Evolutionary conservation across 2,113 vertebrate genomes (phyloP).

Genomic region (Thermophis baileyi): DNA sequence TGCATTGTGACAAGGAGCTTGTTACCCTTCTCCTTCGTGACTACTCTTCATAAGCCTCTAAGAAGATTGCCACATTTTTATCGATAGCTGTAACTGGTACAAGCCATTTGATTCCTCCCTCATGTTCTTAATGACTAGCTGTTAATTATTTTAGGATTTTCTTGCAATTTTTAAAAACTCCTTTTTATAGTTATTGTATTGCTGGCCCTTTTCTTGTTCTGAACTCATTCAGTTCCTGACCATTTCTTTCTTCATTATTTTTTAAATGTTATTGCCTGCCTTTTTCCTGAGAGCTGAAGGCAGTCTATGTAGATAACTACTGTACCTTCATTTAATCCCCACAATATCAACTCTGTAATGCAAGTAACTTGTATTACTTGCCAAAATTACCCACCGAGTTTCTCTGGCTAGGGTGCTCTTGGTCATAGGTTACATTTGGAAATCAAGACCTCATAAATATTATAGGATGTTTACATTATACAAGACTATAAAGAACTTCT

Average conservation of each 20-base stretch:
- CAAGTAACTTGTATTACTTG: not conserved
- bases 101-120: not conserved
- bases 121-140: not conserved
- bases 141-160: not conserved
- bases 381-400: not conserved
- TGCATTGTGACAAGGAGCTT: not conserved
- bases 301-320: not conserved
- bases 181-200: not conserved
- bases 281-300: not conserved
- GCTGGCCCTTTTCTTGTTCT: not conserved
- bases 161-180: not conserved
- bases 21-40: not conserved
- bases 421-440: not conserved
- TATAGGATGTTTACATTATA: not conserved
- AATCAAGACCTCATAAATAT: not conserved
- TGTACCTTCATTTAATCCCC: not conserved
- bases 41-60: not conserved
- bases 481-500: not conserved
- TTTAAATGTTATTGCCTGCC: not conserved
- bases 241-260: not conserved
- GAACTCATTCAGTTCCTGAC: not conserved
- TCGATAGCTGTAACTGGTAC: not conserved
- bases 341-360: not conserved
- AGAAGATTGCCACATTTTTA: not conserved
- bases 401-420: not conserved